Percentiles rank a stretch among this genome's conserved stretches.
Evolutionary conservation across 2,797 vertebrate species (phyloP).

Genomic region (Cetoscarus ocellatus): DNA sequence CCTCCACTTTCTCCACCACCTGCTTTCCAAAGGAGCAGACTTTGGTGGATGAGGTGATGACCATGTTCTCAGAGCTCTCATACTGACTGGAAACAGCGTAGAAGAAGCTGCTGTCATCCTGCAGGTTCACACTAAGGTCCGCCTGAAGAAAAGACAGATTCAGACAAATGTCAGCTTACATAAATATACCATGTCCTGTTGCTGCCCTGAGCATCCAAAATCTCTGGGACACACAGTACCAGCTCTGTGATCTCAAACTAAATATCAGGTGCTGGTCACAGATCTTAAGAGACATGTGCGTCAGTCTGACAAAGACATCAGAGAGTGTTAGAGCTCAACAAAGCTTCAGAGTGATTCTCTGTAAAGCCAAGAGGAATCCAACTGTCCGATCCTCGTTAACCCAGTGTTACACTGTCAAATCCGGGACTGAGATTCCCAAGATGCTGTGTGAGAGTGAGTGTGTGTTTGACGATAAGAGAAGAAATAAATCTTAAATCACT

Average conservation of each 20-base stretch:
- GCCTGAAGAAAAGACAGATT: slow-evolving; percentile 80
- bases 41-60: slow-evolving; percentile 97
- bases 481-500: no score
- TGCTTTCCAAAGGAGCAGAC: slow-evolving; percentile 99
- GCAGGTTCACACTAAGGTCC: slow-evolving; percentile 93
- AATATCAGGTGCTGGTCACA: slow-evolving; percentile 14
- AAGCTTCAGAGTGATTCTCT: slow-evolving; percentile 43
- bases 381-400: slow-evolving; percentile 53
- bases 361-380: slow-evolving; percentile 65
- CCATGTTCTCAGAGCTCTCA: slow-evolving; percentile 95
- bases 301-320: slow-evolving; percentile 37
- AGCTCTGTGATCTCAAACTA: slow-evolving; percentile 17
- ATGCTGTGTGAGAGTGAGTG: slow-evolving; percentile 26
- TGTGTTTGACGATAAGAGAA: not conserved
- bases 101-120: slow-evolving; percentile 94
- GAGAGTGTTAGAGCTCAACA: slow-evolving; percentile 50
- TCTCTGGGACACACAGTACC: slow-evolving; percentile 18
- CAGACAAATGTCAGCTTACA: not conserved
- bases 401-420: slow-evolving; percentile 50
- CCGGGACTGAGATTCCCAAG: slow-evolving; percentile 58
- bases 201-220: not conserved
- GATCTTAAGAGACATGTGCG: slow-evolving; percentile 18
- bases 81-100: slow-evolving; percentile 98
- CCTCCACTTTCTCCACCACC: slow-evolving; percentile 99
- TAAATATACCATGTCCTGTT: not conserved